Conservation (phyloP, 2,888 invertebrate species). For the Carabus problematicus region DNA sequence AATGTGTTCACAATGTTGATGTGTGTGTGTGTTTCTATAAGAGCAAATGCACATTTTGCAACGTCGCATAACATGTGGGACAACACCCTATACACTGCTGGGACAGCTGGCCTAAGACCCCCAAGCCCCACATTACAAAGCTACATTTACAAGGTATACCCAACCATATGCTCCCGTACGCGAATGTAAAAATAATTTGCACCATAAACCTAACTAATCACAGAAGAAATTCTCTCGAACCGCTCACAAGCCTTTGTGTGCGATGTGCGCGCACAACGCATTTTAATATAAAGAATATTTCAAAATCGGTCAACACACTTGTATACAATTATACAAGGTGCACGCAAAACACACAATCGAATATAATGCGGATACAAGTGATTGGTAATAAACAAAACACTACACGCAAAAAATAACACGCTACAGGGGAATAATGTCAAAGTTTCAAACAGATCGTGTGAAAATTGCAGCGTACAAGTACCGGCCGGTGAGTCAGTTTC, state of each 20-base stretch:
- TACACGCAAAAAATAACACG: too few species aligned
- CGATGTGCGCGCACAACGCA: not conserved
- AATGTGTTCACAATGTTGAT: too few species aligned
- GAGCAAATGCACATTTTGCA: conserved; percentile 19
- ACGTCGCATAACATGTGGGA: conserved; percentile 37
- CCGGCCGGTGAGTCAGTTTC: conserved; percentile 37
- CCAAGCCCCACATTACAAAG: not conserved
- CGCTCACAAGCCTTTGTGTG: not conserved
- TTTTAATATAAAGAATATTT: not conserved
- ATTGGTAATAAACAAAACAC: too few species aligned
- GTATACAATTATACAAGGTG: too few species aligned
- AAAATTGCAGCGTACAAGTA: conserved; percentile 21
- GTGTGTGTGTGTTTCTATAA: conserved; percentile 12
- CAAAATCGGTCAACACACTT: not conserved
- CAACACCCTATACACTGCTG: conserved; percentile 26
- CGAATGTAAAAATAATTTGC: conserved; percentile 5
- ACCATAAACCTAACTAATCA: too few species aligned
- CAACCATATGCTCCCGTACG: conserved; percentile 25
- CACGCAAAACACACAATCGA: too few species aligned
- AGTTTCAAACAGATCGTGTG: conserved; percentile 11
- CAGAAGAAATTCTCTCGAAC: too few species aligned
- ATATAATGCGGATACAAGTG: too few species aligned
- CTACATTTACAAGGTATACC: conserved; percentile 7
- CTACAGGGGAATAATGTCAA: not conserved
- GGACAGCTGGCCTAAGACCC: conserved; percentile 26